Percentiles rank a stretch among this genome's conserved stretches.
Evolutionary conservation across 2,888 invertebrate genomes (phyloP).

Genomic region (Drosophila neotestacea): DNA sequence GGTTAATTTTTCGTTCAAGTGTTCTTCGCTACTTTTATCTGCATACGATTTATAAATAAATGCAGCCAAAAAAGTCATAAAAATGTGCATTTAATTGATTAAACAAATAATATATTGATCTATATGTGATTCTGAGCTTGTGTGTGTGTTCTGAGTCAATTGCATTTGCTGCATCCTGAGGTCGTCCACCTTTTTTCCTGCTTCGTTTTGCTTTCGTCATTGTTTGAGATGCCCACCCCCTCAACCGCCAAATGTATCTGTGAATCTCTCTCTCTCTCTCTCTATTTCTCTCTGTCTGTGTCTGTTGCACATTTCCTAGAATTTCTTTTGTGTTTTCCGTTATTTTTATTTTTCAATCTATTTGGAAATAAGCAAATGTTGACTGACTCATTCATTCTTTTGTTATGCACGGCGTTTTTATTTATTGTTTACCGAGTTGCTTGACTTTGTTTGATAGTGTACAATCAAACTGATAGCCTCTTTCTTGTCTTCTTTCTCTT

Average conservation of each 20-base stretch:
- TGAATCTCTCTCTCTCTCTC: neutral
- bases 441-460: constrained; percentile 28
- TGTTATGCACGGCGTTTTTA: constrained; percentile 9
- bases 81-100: constrained; percentile 18
- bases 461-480: constrained; percentile 20
- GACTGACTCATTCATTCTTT: constrained; percentile 10
- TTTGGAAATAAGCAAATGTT: constrained; percentile 23
- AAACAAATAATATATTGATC: neutral
- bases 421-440: constrained; percentile 28
- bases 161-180: constrained; percentile 51
- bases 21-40: neutral
- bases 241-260: neutral
- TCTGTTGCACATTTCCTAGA: constrained; percentile 19
- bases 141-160: constrained; percentile 17
- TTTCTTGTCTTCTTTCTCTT: neutral
- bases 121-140: neutral
- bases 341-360: constrained; percentile 1
- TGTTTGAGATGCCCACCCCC: constrained; percentile 42
- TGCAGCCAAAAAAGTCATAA: neutral
- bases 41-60: constrained; percentile 22
- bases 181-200: constrained; percentile 68
- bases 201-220: constrained; percentile 58
- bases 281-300: constrained; percentile 3
- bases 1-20: constrained; percentile 42
- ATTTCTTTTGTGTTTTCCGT: constrained; percentile 11